A percentile compares a stretch with the other conserved stretches of the same genome.
Conservation (phyloP, 2,888 invertebrate genomes). For the Antitype chi region DNA sequence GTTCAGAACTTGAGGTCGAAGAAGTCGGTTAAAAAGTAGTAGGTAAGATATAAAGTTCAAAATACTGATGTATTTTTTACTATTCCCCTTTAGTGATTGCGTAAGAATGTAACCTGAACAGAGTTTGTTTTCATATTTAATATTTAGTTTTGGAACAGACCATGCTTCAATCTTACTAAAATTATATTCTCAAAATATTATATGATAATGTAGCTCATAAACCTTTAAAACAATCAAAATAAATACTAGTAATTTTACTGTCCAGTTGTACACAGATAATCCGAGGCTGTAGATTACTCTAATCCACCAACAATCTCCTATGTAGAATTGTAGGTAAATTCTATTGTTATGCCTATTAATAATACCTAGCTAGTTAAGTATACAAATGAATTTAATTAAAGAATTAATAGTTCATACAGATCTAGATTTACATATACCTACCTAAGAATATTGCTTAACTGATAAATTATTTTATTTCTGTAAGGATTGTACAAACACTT, state of each 20-base stretch:
- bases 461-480: too few species aligned
- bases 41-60: too few species aligned
- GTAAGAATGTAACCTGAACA: neutral
- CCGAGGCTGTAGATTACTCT: slow-evolving; percentile 29
- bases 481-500: too few species aligned
- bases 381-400: slow-evolving; percentile 19
- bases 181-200: neutral
- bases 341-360: slow-evolving; percentile 9
- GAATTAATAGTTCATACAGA: neutral
- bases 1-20: too few species aligned
- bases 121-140: neutral
- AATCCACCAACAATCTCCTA: slow-evolving; percentile 40
- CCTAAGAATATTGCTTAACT: neutral
- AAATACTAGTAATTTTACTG: slow-evolving; percentile 18
- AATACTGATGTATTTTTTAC: too few species aligned
- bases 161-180: neutral
- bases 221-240: slow-evolving; percentile 20
- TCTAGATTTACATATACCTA: neutral
- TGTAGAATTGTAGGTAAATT: slow-evolving; percentile 12
- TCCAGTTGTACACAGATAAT: slow-evolving; percentile 27
- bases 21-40: too few species aligned
- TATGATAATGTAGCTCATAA: neutral
- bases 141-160: too few species aligned
- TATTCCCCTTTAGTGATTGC: neutral
- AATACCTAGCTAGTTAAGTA: slow-evolving; percentile 10